Evolutionary conservation across 2,888 invertebrate species (phyloP), one percentile per base, ranked within the genome.

Genomic region (Caenorhabditis afra): DNA sequence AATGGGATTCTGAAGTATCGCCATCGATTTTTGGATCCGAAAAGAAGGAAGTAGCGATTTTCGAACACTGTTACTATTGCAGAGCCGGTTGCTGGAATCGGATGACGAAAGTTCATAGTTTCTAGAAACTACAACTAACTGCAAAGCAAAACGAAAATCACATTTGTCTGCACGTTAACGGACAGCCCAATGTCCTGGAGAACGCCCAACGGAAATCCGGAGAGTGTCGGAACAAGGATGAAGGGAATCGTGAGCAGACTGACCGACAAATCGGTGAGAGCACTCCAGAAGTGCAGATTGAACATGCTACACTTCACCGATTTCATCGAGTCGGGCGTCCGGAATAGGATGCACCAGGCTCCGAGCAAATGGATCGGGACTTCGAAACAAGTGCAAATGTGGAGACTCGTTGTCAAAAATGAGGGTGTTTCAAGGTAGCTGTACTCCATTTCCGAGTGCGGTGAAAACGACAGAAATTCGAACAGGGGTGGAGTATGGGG

Each of bases 251-350:
- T 61, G 5, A 61, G 47, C 5, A 29, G 10, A 10, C n/a, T 29
- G 14, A 23, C 29, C 4, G 23, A 47, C 16, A 61, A 29, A 47
- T 61, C 61, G 3, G 41, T 12, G 16, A 47, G 4, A 1, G 35
- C 16, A 12, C 20, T n/a, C 61, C 47, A 61, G 12, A 61, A 23
- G 29, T 61, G 47, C 8, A 61, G 14, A 11, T 16, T 47, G 11
- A 61, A 41, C 47, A 61, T 29, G 11, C 18, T 45, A 45, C 61
- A 61, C 18, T 61, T 61, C 12, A 61, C 61, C 4, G 29, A 20
- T 3, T 4, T 14, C 61, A 61, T 61, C 16, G 23, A 23, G 7
- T 47, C n/a, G 1, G 61, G 61, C 0, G 61, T 61, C 11, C 29
- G 45, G 44, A 47, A 35, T 0, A 61, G 29, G 16, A 61, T 61